These are phyloP conservation scores for Drosophila ambigua DNA, from an alignment of 1,140 invertebrate species.

Conservation along the genomic window DNA sequence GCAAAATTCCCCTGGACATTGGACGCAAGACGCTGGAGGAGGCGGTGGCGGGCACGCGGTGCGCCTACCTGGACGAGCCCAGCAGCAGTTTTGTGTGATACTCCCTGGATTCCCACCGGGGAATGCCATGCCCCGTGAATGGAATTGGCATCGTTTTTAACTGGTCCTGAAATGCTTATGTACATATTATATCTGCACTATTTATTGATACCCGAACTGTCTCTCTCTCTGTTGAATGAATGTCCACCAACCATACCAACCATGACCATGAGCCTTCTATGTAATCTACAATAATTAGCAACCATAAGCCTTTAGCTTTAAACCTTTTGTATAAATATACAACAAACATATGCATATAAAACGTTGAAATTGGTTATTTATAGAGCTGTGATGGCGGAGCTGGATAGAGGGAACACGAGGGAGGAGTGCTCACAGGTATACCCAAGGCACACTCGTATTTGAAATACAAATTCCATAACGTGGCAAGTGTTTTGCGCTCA, in stretches of 20 bases:
- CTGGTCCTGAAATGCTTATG: constrained; percentile 28
- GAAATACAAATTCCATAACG: too few relatives aligned
- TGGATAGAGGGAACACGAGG: not conserved
- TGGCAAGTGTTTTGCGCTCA: too few relatives aligned
- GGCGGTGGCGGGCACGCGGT: constrained; percentile 63
- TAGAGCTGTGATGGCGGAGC: too few relatives aligned
- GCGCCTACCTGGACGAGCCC: constrained; percentile 86
- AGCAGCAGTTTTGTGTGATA: constrained; percentile 87
- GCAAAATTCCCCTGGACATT: constrained; percentile 63
- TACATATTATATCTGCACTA: constrained; percentile 44
- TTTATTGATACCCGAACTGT: constrained; percentile 55
- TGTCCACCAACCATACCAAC: constrained; percentile 13
- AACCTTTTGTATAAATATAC: constrained; percentile 54
- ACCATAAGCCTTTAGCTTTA: constrained; percentile 37
- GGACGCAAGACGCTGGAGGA: constrained; percentile 64
- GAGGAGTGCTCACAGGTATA: too few relatives aligned
- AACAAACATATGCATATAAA: constrained; percentile 9
- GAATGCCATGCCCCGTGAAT: not conserved
- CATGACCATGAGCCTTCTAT: constrained; percentile 53
- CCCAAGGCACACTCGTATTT: too few relatives aligned
- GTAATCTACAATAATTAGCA: constrained; percentile 56
- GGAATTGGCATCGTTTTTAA: constrained; percentile 16
- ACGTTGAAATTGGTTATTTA: not conserved
- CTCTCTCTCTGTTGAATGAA: constrained; percentile 23
- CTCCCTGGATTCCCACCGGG: not conserved